Evolutionary conservation across 1,140 invertebrate species (phyloP), one percentile per base, ranked within the genome.

Genomic region (Doryteuthis pealeii): DNA sequence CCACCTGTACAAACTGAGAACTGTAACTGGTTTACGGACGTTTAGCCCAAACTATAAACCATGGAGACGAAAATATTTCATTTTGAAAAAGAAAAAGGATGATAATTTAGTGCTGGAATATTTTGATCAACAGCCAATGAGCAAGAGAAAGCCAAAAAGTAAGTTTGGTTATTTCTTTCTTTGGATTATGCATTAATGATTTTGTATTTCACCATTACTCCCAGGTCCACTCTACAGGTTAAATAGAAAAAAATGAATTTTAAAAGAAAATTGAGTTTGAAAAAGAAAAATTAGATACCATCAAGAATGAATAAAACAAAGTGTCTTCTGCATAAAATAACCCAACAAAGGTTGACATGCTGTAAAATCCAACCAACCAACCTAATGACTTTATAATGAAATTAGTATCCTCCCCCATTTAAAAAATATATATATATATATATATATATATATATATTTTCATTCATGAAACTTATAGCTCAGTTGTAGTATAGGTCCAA

Each of bases 61-160:
- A 54, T 86, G 84, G 84, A 83, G 82, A 74, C 76, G 71, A 58
- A 83, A 81, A 68, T 85, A 84, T 73, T 79, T 86, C 68, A 78
- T 83, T 31, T 62, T 84, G 22, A 40, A 40, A 40, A 79, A 79
- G 49, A 76, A 74, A 73, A 73, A 76, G 71, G 80, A 77, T 31
- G 78, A 83, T 30, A 80, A 80, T 72, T 81, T 81, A 45, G 78
- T 82, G 6, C 67, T 86, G 28, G 82, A 85, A 74, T 84, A 78
- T 76, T 81, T 79, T 69, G 83, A 79, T 58, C 84, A 82, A 71
- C 84, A 84, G 72, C 84, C 82, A 14, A 86, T 82, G 70, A 74
- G 69, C 58, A 81, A 77, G 67, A 78, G 18, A 45, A 28, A 65
- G 12, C 78, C 79, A 72, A 82, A 79, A 81, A 78, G 80, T 80